Conservation (phyloP, 2,113 vertebrate species). For the Mus pahari region DNA sequence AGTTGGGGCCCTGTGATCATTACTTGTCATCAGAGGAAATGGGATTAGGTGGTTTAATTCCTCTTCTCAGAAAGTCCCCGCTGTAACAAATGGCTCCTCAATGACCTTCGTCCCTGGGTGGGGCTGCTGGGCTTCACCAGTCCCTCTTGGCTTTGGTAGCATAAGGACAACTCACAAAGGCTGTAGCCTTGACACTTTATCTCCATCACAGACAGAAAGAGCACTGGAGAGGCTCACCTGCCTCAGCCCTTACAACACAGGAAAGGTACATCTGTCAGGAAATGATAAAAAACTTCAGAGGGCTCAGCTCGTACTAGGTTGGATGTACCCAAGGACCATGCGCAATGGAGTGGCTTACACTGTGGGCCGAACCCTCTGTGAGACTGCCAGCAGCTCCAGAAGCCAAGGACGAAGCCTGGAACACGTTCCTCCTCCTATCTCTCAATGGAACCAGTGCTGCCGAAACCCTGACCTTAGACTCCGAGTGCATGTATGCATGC, state of each 20-base stretch:
- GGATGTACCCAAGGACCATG: fast-evolving
- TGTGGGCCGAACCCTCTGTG: neutral
- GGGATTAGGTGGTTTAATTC: conserved; percentile 73
- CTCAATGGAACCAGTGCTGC: neutral
- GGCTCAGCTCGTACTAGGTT: neutral
- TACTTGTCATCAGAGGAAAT: conserved; percentile 73
- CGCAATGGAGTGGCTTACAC: fast-evolving
- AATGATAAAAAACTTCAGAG: neutral
- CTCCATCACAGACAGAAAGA: neutral
- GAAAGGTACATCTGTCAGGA: neutral
- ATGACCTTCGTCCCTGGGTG: conserved; percentile 39
- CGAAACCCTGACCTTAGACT: neutral
- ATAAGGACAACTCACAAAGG: neutral
- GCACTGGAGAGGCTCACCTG: neutral
- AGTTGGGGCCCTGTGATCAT: conserved; percentile 70
- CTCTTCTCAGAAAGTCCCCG: conserved; percentile 73
- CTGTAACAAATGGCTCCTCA: neutral
- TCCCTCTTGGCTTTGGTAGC: neutral
- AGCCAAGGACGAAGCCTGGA: neutral
- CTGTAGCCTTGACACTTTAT: neutral
- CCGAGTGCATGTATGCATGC: neutral
- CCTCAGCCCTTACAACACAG: neutral
- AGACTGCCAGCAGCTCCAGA: neutral
- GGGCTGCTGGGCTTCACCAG: neutral
- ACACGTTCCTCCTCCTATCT: neutral